phyloP scores from a whole-genome alignment of 2,888 invertebrate species.

The Hypomecis punctinalis region DNA sequence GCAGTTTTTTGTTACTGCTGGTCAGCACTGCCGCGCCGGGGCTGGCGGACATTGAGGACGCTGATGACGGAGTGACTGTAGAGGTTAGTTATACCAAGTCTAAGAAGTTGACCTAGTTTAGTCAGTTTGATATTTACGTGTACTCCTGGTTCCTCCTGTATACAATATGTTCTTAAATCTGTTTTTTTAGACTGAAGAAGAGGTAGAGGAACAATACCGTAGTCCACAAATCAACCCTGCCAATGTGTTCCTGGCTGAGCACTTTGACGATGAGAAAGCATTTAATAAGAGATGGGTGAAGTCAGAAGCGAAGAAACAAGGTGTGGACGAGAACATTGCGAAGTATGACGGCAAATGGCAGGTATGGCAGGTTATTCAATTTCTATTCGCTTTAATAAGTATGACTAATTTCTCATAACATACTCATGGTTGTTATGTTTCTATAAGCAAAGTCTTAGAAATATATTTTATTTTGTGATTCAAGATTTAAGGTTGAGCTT shows the following conservation, averaged over 20 bases:
- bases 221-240: conserved; percentile 88
- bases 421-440: conserved; percentile 9
- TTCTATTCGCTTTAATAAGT: background rate
- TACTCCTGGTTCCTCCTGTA: background rate
- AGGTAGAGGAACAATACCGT: conserved; percentile 85
- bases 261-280: conserved; percentile 91
- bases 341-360: conserved; percentile 96
- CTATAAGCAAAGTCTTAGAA: background rate
- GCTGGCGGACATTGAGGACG: conserved; percentile 57
- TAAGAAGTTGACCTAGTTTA: conserved; percentile 38
- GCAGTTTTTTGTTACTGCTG: conserved; percentile 65
- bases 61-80: conserved; percentile 69
- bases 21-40: conserved; percentile 47
- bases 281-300: conserved; percentile 93
- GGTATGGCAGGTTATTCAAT: conserved; percentile 53
- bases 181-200: conserved; percentile 62
- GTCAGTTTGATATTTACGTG: background rate
- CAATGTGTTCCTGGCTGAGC: conserved; percentile 91
- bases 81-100: conserved; percentile 68
- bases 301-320: conserved; percentile 96
- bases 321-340: conserved; percentile 93
- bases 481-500: no score
- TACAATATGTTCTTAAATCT: background rate
- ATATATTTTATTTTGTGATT: background rate
- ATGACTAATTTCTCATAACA: conserved; percentile 15